Conservation (phyloP, 2,113 vertebrate genomes). For the Otocyon megalotis region DNA sequence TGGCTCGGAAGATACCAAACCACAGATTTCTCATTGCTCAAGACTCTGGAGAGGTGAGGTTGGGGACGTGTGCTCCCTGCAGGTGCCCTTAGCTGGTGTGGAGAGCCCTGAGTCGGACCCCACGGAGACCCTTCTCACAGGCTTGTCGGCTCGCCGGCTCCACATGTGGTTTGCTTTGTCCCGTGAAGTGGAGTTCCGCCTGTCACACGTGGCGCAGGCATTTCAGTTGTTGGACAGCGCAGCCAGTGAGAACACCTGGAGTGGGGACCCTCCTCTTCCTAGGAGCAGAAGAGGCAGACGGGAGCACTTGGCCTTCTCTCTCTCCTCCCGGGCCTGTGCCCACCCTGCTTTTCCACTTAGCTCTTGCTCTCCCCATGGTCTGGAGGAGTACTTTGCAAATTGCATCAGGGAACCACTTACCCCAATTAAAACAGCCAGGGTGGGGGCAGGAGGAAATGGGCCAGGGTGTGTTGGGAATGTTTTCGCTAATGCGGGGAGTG, state of each 20-base stretch:
- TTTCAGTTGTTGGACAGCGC: neutral
- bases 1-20: neutral
- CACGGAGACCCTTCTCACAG: neutral
- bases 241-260: neutral
- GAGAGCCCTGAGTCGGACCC: neutral
- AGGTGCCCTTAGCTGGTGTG: neutral
- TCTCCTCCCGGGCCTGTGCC: neutral
- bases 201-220: neutral
- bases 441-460: conserved; percentile 65
- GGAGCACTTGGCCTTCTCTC: neutral
- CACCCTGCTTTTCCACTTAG: conserved; percentile 33
- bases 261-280: neutral
- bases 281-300: neutral
- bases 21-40: neutral
- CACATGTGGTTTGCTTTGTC: neutral
- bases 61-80: neutral
- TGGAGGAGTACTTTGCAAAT: conserved; percentile 53
- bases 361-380: conserved; percentile 2
- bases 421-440: conserved; percentile 74
- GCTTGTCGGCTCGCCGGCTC: neutral
- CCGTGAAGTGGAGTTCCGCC: neutral
- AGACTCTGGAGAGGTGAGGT: neutral
- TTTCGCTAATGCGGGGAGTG: conserved; percentile 78
- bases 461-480: conserved; percentile 63
- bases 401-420: conserved; percentile 79